phyloP scores from a whole-genome alignment of 2,113 vertebrate species.

The Vireo altiloquus region DNA sequence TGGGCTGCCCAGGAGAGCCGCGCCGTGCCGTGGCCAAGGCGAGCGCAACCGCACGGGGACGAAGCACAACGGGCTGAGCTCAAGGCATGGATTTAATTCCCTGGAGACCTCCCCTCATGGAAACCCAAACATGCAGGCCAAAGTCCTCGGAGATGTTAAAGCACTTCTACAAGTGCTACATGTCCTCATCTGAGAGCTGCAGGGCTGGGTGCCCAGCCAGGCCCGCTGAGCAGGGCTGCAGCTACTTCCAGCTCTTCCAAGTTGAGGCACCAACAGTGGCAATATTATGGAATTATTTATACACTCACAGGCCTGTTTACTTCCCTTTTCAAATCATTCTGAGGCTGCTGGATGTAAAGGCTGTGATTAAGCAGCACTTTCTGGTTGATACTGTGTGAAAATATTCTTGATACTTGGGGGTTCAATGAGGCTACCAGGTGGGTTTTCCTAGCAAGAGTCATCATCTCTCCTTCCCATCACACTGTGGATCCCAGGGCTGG shows the following conservation, averaged over 20 bases:
- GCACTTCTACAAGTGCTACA: background rate
- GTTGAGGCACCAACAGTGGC: background rate
- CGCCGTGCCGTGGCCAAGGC: fast-evolving
- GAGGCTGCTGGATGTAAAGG: background rate
- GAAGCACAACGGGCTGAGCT: background rate
- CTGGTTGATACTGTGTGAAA: background rate
- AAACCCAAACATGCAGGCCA: background rate
- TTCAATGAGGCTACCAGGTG: background rate
- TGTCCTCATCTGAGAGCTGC: background rate
- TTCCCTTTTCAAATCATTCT: background rate
- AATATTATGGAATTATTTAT: background rate
- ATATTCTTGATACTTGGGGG: background rate
- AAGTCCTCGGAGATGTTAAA: background rate
- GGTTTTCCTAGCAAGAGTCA: no score
- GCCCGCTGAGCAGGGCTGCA: background rate
- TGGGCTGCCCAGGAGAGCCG: background rate
- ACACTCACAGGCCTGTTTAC: background rate
- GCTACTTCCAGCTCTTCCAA: background rate
- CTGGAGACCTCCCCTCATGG: background rate
- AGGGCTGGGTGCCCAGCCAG: background rate
- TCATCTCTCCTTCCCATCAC: background rate
- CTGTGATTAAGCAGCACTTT: background rate
- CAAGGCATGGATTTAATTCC: background rate
- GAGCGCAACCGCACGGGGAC: background rate
- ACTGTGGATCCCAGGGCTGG: background rate